Base-by-base conservation (phyloP, 2,797 vertebrate species). In the Muscicapa comitata region DNA sequence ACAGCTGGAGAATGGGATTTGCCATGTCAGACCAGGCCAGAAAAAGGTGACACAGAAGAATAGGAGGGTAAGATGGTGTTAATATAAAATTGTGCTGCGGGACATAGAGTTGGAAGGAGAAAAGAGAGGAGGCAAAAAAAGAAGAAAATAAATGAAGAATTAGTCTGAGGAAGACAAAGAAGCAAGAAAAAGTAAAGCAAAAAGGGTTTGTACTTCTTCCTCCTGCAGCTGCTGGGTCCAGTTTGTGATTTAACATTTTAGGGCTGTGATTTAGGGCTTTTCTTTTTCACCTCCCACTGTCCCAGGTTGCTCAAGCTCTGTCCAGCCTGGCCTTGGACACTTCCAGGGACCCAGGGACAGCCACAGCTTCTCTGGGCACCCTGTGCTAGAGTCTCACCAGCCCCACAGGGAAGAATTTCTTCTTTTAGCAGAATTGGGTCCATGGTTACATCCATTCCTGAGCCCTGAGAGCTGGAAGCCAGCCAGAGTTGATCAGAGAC, bases 81-180 rank as follows among this genome's bases (percentile, higher is more conserved):
- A 17, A 37, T 18, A 55, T 5, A 11, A 29, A 73, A 67, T 14
- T 5, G 16, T 1, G 0, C 29, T 65, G 9, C 0, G 0, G 24
- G 9, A 59, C 62, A 26, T 5, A 12, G 37, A 72, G 19, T 1
- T 55, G 7, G 42, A 40, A 73, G 16, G 29, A 35, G 19, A 42
- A 55, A 86, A 43, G 43, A 58, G 14, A 26, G 31, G 35, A 57
- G 54, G 20, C 35, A 6, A 74, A 28, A 73, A 28, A 55, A 58
- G 18, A 78, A 38, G 37, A 71, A 86, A 47, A 15, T 10, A 57
- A 67, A 43, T 35, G 8, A 86, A 26, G 68, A 65, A 43, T 38
- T 17, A 72, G 7, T 53, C 23, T 29, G 14, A 71, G n/a, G 29
- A 72, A n/a, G 24, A 68, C 12, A 74, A 42, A 45, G 15, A 35